Percentiles rank a stretch among this genome's conserved stretches.
These are phyloP conservation scores for Halictus ligatus DNA, from an alignment of 2,888 invertebrate genomes.

Conservation along the genomic window DNA sequence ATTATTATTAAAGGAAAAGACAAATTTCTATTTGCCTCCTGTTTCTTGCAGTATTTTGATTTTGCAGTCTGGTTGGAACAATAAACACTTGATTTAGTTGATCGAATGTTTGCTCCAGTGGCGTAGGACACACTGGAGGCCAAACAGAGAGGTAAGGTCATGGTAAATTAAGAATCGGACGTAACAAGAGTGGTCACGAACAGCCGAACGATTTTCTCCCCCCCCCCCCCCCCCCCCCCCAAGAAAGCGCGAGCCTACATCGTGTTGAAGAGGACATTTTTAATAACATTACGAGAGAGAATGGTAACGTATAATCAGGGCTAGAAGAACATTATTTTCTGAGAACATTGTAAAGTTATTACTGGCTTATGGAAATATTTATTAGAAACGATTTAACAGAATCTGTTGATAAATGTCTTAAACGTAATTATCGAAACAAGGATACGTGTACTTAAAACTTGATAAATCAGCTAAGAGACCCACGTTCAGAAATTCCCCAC, in stretches of 20 bases:
- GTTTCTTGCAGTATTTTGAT: neutral
- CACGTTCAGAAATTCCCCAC: neutral
- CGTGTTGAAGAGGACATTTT: slow-evolving; percentile 8
- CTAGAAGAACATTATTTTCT: slow-evolving; percentile 10
- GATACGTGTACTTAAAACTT: neutral
- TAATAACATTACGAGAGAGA: neutral
- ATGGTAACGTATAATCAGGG: slow-evolving; percentile 1
- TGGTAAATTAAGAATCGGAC: slow-evolving; percentile 7
- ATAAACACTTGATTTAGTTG: neutral
- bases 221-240: neutral
- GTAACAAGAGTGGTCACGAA: neutral
- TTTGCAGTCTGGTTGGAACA: neutral
- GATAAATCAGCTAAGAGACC: neutral
- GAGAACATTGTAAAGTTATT: slow-evolving; percentile 21
- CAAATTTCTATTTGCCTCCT: neutral
- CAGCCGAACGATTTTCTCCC: neutral
- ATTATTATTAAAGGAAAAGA: neutral
- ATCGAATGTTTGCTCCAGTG: neutral
- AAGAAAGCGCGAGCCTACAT: neutral
- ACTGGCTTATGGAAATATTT: slow-evolving; percentile 22
- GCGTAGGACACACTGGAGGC: neutral
- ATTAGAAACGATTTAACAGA: slow-evolving; percentile 4
- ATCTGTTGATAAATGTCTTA: slow-evolving; percentile 1
- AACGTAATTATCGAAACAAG: neutral
- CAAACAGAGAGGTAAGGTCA: neutral